Base-by-base conservation (phyloP, 2,888 invertebrate genomes). In the Acrocera orbiculus region DNA sequence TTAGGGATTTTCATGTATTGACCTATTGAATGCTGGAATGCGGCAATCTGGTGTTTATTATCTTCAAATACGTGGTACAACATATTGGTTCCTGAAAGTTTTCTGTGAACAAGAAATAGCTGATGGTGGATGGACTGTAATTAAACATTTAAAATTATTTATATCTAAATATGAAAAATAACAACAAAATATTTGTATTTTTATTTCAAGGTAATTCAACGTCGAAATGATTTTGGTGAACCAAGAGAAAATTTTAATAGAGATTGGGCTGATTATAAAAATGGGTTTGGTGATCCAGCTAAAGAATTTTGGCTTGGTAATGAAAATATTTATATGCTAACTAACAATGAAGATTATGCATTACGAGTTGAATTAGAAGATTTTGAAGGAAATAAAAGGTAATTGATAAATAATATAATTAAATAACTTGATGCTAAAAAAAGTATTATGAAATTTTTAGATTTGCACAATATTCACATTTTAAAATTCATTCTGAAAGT, bases 101-200 rank as follows among this genome's bases (percentile, higher is more conserved):
- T 87, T 69, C 60, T 89, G 89, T 56, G 87, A 89, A 51, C 87
- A 89, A 57, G 81, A 80, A 52, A 65, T 80, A 10, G 76, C 83
- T 22, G 87, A 87, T 49, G 89, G 89, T 36, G 89, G 89, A 35
- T 89, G 89, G 89, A 89, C 86, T 61, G 89, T 89, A 66, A 73
- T 73, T 63, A 42, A 31, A 19, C 16, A 20, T 14, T 13, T 30
- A 6, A 6, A 19, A 6, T 8, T 19, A n/a, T n/a, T n/a, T n/a
- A 20, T 17, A 5, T 8, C 5, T 30, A 30, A 17, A 6, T 9
- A 16, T 30, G 7, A 30, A 19, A 5, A 30, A 9, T n/a, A n/a
- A n/a, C n/a, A n/a, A n/a, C n/a, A n/a, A n/a, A n/a, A 19, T 10
- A 13, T 11, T 27, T 33, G 10, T n/a, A 14, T 27, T 33, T 27